Percentiles rank a stretch among this genome's conserved stretches.
These are phyloP conservation scores for Acleris holmiana DNA, from an alignment of 2,888 invertebrate species.

Conservation along the genomic window DNA sequence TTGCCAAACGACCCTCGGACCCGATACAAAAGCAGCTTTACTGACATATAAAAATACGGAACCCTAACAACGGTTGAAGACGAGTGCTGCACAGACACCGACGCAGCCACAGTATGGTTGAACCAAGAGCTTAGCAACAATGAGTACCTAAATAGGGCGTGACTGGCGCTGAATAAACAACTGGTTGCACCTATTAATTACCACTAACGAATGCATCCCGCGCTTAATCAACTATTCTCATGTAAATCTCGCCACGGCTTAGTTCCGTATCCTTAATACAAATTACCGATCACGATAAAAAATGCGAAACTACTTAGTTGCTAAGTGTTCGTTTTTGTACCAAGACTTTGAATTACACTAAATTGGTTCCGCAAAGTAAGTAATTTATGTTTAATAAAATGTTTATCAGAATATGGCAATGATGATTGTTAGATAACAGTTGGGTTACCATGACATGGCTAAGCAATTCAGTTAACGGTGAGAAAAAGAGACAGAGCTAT, in stretches of 20 bases:
- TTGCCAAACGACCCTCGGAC: too few species aligned
- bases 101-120: background rate
- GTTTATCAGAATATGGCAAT: too few species aligned
- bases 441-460: too few species aligned
- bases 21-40: too few species aligned
- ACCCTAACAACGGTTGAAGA: too few species aligned
- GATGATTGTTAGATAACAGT: too few species aligned
- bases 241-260: conserved; percentile 22
- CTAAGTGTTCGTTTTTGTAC: conserved; percentile 19
- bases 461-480: too few species aligned
- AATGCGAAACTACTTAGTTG: background rate
- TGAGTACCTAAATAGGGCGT: conserved; percentile 29
- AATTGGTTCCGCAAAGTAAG: conserved; percentile 24
- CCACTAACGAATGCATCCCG: conserved; percentile 34
- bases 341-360: conserved; percentile 2
- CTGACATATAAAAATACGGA: too few species aligned
- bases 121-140: conserved; percentile 23
- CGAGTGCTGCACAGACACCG: background rate
- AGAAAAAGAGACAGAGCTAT: too few species aligned
- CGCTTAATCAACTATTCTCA: conserved; percentile 24
- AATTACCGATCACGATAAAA: conserved; percentile 11
- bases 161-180: conserved; percentile 23
- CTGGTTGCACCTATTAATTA: conserved; percentile 22
- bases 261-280: conserved; percentile 32
- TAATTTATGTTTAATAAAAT: conserved; percentile 16